Conservation (phyloP, 2,113 vertebrate genomes). For the Pteropus alecto region DNA sequence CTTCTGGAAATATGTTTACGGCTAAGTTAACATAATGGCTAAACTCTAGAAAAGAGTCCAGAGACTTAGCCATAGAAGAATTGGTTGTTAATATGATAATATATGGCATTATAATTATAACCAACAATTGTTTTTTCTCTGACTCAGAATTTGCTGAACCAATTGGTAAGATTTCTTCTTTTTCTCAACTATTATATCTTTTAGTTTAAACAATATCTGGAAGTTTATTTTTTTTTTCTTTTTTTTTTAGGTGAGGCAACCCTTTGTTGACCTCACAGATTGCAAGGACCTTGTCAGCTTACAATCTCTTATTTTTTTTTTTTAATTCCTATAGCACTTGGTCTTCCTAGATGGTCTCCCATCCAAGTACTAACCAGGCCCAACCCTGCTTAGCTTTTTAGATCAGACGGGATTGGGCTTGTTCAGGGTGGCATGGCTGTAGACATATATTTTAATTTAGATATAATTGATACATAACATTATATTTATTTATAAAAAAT, state of each 20-base stretch:
- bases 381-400: too few relatives aligned
- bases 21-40: background rate
- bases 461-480: background rate
- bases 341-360: too few relatives aligned
- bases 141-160: constrained; percentile 13
- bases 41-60: background rate
- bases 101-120: background rate
- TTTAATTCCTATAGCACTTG: too few relatives aligned
- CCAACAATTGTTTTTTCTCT: background rate
- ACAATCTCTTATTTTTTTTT: too few relatives aligned
- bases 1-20: background rate
- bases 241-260: too few relatives aligned
- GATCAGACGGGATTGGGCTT: too few relatives aligned
- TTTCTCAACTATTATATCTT: background rate
- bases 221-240: too few relatives aligned
- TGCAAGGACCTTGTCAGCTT: too few relatives aligned
- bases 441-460: background rate
- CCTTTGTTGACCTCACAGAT: too few relatives aligned
- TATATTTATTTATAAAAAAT: background rate
- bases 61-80: background rate
- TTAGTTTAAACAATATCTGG: background rate
- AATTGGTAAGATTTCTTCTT: background rate
- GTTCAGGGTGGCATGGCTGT: too few relatives aligned
- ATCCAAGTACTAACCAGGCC: too few relatives aligned
- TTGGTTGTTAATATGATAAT: background rate